phyloP scores from a whole-genome alignment of 2,797 vertebrate species.

The Sciaenops ocellatus region DNA sequence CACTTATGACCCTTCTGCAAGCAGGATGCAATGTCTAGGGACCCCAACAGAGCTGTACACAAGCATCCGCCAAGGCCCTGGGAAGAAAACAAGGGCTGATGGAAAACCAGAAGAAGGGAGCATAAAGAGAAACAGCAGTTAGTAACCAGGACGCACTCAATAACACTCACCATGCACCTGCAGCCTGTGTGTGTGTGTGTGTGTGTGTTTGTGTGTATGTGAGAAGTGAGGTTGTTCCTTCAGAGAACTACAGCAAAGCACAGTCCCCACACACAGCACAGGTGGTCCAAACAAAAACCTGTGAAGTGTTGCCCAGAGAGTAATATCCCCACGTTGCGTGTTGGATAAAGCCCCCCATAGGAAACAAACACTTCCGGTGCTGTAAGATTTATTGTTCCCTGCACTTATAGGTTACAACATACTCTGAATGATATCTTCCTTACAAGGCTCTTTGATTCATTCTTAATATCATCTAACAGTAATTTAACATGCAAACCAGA shows the following conservation, averaged over 20 bases:
- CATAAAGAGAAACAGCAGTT: conserved; percentile 80
- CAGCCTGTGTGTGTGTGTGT: conserved; percentile 71
- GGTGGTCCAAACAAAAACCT: conserved; percentile 85
- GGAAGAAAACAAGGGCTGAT: conserved; percentile 86
- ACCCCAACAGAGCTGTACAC: conserved; percentile 81
- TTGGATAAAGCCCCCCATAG: conserved; percentile 82
- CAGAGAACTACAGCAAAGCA: conserved; percentile 72
- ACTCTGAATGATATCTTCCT: conserved; percentile 83
- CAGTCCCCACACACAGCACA: conserved; percentile 79
- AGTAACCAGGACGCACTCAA: conserved; percentile 84
- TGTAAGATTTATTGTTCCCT: conserved; percentile 82
- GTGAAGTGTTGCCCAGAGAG: conserved; percentile 82
- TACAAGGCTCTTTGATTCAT: conserved; percentile 54
- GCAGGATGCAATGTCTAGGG: conserved; percentile 88
- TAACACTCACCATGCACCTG: conserved; percentile 86
- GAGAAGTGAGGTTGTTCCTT: conserved; percentile 66
- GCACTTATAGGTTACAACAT: conserved; percentile 73
- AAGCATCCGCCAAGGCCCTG: conserved; percentile 85
- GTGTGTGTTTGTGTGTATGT: conserved; percentile 44
- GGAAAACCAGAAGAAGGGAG: conserved; percentile 79
- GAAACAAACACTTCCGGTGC: conserved; percentile 84
- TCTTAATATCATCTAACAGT: conserved; percentile 44
- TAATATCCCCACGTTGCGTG: conserved; percentile 78
- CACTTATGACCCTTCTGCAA: conserved; percentile 82
- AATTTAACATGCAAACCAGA: conserved; percentile 36